These are phyloP conservation scores for Galeopterus variegatus DNA, from an alignment of 2,113 vertebrate genomes.

Conservation along the genomic window DNA sequence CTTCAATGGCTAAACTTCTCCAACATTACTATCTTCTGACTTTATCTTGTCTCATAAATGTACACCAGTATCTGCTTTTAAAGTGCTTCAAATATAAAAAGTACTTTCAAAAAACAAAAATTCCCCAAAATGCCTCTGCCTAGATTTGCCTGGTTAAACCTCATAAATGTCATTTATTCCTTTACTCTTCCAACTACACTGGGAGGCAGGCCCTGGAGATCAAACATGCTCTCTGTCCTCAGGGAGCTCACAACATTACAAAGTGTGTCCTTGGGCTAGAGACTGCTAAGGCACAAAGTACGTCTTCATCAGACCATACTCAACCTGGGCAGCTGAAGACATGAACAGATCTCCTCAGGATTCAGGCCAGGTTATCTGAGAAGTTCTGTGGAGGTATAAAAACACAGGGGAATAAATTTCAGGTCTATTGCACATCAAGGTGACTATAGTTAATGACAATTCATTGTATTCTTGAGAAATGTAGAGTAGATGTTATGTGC, in stretches of 20 bases:
- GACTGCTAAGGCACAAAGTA: not conserved
- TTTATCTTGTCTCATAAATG: not conserved
- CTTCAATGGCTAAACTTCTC: not conserved
- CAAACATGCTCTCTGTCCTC: not conserved
- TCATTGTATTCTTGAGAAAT: too few relatives aligned
- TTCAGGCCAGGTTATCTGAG: not conserved
- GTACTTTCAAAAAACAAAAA: not conserved
- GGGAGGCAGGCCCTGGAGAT: not conserved
- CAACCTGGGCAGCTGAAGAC: not conserved
- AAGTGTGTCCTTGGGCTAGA: not conserved
- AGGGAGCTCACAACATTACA: not conserved
- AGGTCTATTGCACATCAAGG: too few relatives aligned
- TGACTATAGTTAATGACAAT: too few relatives aligned
- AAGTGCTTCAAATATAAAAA: slow-evolving; percentile 20
- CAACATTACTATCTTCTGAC: not conserved
- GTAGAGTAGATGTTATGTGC: too few relatives aligned
- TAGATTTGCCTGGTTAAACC: not conserved
- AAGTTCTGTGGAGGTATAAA: not conserved
- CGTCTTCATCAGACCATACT: not conserved
- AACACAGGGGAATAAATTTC: not conserved
- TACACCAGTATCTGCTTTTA: not conserved
- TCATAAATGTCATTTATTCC: not conserved
- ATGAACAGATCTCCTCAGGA: not conserved
- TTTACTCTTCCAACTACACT: not conserved
- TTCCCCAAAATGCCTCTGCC: not conserved